phyloP scores from a whole-genome alignment of 2,797 vertebrate species.

The Champsocephalus esox region DNA sequence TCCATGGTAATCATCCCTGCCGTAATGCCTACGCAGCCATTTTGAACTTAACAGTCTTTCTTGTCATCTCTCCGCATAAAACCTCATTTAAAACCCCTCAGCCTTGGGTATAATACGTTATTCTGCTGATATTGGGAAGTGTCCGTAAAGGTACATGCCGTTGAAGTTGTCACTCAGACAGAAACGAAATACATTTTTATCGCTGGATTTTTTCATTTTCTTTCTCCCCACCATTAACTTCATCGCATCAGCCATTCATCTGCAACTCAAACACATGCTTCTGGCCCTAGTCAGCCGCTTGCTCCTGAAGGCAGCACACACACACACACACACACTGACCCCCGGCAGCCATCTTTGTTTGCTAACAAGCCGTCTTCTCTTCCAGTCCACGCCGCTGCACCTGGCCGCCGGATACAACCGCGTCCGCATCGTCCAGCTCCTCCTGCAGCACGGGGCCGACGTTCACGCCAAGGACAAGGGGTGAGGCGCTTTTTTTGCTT shows the following conservation, averaged over 20 bases:
- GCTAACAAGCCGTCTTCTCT: constrained; percentile 62
- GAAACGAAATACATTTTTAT: neutral
- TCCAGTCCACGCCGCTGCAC: constrained; percentile 96
- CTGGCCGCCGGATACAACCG: constrained; percentile 98
- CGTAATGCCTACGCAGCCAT: constrained; percentile 39
- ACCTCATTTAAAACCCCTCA: constrained; percentile 5
- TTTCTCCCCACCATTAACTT: constrained; percentile 54
- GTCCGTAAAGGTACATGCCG: constrained; percentile 8
- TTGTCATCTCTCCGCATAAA: constrained; percentile 32
- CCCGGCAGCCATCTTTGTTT: neutral
- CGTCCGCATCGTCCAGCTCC: constrained; percentile 97
- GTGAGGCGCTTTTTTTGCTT: constrained; percentile 72
- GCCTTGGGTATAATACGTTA: neutral
- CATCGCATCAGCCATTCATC: constrained; percentile 62
- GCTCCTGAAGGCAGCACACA: constrained; percentile 58
- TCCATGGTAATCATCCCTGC: constrained; percentile 57
- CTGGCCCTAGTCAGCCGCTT: constrained; percentile 77
- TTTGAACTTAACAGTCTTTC: constrained; percentile 34
- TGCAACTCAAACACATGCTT: constrained; percentile 75
- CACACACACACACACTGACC: neutral
- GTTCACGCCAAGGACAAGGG: constrained; percentile 99
- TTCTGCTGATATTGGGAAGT: constrained; percentile 19
- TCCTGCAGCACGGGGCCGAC: constrained; percentile 97
- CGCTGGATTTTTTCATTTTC: constrained; percentile 17
- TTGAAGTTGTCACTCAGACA: constrained; percentile 30